Evolutionary conservation across 2,888 invertebrate genomes (phyloP), one percentile per base, ranked within the genome.

Genomic region (Drosophila ezoana): DNA sequence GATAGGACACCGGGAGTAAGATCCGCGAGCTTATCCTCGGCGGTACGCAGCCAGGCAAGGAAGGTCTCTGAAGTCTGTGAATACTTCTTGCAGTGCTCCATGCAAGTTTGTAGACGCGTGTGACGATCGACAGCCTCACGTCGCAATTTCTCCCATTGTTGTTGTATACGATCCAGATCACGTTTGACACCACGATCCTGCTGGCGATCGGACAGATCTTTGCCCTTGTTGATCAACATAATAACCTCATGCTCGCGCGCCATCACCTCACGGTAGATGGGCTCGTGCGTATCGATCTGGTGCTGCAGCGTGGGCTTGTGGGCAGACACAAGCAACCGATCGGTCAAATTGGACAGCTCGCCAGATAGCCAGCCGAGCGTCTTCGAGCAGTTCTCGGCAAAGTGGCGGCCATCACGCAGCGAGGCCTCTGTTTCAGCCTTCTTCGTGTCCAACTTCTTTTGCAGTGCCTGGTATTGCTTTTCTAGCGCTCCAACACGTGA

Each of bases 81-180:
- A 93, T 97, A 98, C 90, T 98, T 98, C 80, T 96, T 96, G 92
- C 96, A 97, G 91, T 97, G 98, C 91, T 98, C 98, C 95, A 96
- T 95, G 91, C 97, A 97, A 0, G 97, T 97, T 91, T 98, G 97
- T 45, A 98, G 93, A 75, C 97, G 94, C 0, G 96, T 97, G 89
- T 98, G 95, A 47, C 98, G 94, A 83, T 98, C 97, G 43, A 96
- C 95, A 0, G 97, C 96, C 90, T 97, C 97, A 72, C 97, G 95
- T 81, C 97, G 95, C 57, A 99, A 93, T 87, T 97, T 97, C 86
- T 98, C 97, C 98, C 98, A 99, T 76, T 97, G 96, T 32, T 96
- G 94, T 91, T 97, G 96, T 86, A 99, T 96, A 85, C 96, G 95
- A 88, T 98, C 98, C 57, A 99, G 93, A 88, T 98, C 98, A 51